These are phyloP conservation scores for Dicyrtomina minuta DNA, from an alignment of 2,888 invertebrate genomes.

Conservation along the genomic window DNA sequence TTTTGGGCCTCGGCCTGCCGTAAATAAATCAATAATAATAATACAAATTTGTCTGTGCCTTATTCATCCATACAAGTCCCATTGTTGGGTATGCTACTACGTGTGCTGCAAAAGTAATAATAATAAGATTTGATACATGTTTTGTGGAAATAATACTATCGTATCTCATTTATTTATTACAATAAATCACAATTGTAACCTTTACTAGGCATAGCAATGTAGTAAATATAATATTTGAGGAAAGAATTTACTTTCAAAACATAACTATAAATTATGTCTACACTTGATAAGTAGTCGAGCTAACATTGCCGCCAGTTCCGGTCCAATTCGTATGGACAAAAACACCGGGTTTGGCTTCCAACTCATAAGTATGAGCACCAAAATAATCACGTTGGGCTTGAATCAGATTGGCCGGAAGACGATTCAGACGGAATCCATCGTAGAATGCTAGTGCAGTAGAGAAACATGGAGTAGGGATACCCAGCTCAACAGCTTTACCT, in stretches of 20 bases:
- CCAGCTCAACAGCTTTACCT: slow-evolving; percentile 64
- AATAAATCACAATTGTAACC: not conserved
- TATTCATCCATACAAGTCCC: too few relatives aligned
- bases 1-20: too few relatives aligned
- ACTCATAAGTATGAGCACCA: slow-evolving; percentile 97
- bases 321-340: slow-evolving; percentile 99
- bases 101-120: too few relatives aligned
- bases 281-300: slow-evolving; percentile 86
- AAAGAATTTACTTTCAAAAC: not conserved
- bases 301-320: slow-evolving; percentile 93
- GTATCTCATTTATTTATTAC: too few relatives aligned
- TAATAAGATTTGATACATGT: too few relatives aligned
- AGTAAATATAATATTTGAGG: too few relatives aligned
- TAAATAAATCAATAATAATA: too few relatives aligned
- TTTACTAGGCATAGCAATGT: too few relatives aligned
- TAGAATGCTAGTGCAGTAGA: slow-evolving; percentile 94
- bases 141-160: too few relatives aligned
- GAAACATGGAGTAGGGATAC: slow-evolving; percentile 92
- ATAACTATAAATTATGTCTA: too few relatives aligned
- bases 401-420: slow-evolving; percentile 85
- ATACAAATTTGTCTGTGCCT: too few relatives aligned
- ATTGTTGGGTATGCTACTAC: too few relatives aligned
- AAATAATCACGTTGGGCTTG: slow-evolving; percentile 97
- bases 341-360: slow-evolving; percentile 78
- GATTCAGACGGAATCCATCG: slow-evolving; percentile 86